phyloP scores from a whole-genome alignment of 2,797 vertebrate species.

The Periophthalmus magnuspinnatus region DNA sequence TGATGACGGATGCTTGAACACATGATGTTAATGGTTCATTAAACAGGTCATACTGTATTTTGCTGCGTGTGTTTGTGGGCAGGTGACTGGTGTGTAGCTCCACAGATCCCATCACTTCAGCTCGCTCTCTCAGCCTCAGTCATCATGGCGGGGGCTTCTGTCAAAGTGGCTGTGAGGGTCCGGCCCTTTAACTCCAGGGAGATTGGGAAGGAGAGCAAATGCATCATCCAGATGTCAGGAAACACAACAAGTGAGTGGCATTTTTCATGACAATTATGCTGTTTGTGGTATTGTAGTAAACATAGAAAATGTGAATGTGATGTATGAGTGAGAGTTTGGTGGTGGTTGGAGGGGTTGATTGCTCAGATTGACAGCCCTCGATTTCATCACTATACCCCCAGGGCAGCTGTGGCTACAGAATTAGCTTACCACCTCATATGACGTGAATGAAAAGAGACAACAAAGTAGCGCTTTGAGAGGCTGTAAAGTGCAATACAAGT shows the following conservation, averaged over 20 bases:
- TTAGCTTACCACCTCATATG: no score
- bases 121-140: slow-evolving; percentile 28
- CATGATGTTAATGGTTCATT: slow-evolving; percentile 21
- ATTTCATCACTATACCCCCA: no score
- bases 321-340: not conserved
- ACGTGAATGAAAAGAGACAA: no score
- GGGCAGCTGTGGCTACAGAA: no score
- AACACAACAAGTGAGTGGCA: slow-evolving; percentile 94
- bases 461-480: no score
- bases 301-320: not conserved
- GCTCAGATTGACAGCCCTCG: no score
- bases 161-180: slow-evolving; percentile 97
- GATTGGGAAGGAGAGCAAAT: slow-evolving; percentile 93
- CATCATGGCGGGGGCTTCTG: slow-evolving; percentile 90
- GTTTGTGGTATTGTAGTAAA: not conserved
- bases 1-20: slow-evolving; percentile 1
- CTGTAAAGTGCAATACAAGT: no score
- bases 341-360: no score
- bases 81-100: slow-evolving; percentile 63
- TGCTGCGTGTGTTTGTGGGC: slow-evolving; percentile 20
- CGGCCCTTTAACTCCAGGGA: slow-evolving; percentile 98
- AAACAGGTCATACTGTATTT: not conserved
- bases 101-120: slow-evolving; percentile 49
- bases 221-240: slow-evolving; percentile 97
- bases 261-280: not conserved